These are phyloP conservation scores for Phrynocephalus vlangalii DNA, from an alignment of 2,797 vertebrate genomes.

Conservation along the genomic window DNA sequence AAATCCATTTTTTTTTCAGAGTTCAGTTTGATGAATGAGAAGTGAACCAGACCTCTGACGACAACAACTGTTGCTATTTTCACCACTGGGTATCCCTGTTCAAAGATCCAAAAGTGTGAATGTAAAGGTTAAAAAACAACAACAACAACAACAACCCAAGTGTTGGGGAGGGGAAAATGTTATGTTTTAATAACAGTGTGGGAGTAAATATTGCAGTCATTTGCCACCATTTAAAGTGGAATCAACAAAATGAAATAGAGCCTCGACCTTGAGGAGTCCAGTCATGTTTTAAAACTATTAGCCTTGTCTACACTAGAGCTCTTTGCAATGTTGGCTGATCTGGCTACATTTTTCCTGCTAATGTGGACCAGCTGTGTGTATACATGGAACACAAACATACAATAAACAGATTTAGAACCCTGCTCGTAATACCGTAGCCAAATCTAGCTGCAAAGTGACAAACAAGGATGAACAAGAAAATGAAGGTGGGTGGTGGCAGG, in stretches of 20 bases:
- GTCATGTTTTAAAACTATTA: slow-evolving; percentile 43
- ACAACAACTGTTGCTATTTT: not conserved
- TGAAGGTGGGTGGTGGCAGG: not conserved
- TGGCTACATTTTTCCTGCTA: slow-evolving; percentile 25
- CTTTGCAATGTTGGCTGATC: slow-evolving; percentile 34
- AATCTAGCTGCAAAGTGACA: slow-evolving; percentile 40
- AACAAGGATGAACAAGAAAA: slow-evolving; percentile 37
- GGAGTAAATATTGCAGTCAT: not conserved
- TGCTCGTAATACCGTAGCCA: slow-evolving; percentile 31
- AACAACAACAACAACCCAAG: not conserved
- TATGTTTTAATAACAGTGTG: not conserved
- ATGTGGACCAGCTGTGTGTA: slow-evolving; percentile 44
- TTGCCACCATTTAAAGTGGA: slow-evolving; percentile 4
- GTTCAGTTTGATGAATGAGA: not conserved
- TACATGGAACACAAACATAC: not conserved
- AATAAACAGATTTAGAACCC: slow-evolving; percentile 48
- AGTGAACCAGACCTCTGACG: not conserved
- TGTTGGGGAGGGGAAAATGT: not conserved
- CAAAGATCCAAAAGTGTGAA: slow-evolving; percentile 8
- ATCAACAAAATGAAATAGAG: slow-evolving; percentile 18
- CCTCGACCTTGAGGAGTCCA: slow-evolving; percentile 30
- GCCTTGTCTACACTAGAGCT: slow-evolving; percentile 35
- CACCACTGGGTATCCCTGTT: not conserved
- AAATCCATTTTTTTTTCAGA: not conserved
- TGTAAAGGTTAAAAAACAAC: slow-evolving; percentile 18